phyloP scores from a whole-genome alignment of 2,888 invertebrate genomes.

The Sepioteuthis lessoniana region DNA sequence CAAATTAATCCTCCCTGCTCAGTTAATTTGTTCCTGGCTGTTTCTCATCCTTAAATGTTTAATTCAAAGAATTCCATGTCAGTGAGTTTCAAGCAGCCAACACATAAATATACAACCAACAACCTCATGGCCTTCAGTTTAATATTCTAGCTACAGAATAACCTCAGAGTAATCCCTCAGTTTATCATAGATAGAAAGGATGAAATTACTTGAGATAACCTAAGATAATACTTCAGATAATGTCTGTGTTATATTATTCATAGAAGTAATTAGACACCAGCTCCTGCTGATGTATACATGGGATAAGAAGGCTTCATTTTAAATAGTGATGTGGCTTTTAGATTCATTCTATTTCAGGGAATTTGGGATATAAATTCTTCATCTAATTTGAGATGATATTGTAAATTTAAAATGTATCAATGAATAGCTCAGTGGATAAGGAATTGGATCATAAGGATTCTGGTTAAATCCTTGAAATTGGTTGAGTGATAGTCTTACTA shows the following conservation, averaged over 20 bases:
- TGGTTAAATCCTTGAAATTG: not conserved
- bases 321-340: not conserved
- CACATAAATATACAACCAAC: not conserved
- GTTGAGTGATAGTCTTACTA: not conserved
- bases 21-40: too few species aligned
- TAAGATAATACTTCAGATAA: slow-evolving; percentile 13
- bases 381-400: not conserved
- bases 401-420: not conserved
- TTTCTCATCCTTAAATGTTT: not conserved
- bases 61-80: not conserved
- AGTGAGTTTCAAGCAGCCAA: not conserved
- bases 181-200: slow-evolving; percentile 23
- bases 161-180: slow-evolving; percentile 5
- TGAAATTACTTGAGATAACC: slow-evolving; percentile 16
- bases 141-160: not conserved
- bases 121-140: slow-evolving; percentile 18
- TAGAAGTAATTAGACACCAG: slow-evolving; percentile 33
- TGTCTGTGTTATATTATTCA: slow-evolving; percentile 33
- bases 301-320: not conserved
- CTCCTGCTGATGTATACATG: not conserved
- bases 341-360: not conserved
- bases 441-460: not conserved
- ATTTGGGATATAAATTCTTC: not conserved
- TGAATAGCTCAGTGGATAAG: too few species aligned
- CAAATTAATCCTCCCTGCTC: too few species aligned